Evolutionary conservation across 2,888 invertebrate species (phyloP), one percentile per base, ranked within the genome.

Genomic region (Hofmannophila pseudospretella): DNA sequence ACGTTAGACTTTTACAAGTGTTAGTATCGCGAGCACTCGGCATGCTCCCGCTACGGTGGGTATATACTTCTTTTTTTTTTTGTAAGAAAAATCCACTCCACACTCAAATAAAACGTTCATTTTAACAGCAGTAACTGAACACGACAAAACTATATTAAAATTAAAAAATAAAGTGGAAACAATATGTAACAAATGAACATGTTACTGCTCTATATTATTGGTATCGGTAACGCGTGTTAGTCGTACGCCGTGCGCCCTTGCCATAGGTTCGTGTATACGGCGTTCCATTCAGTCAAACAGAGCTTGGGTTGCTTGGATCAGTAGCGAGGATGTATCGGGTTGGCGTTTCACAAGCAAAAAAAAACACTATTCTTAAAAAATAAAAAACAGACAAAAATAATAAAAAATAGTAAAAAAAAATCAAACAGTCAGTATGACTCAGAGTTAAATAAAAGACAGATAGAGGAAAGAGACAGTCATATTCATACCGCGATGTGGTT

Each of bases 351-450:
- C 85, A 86, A 86, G 86, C 86, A 82, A 82, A 78, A 67, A 22
- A 59, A 71, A 76, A 78, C 71, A 78, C 80, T 80, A 77, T 72
- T 69, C 63, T 67, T 65, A 67, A 67, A 74, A 51, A 64, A 52
- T 58, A 63, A 50, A 58, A 63, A 61, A 67, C 59, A 65, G 57
- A 66, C 51, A 66, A 62, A 67, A 54, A 61, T 55, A 50, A 59
- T 58, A 59, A 54, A 58, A 51, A 47, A 58, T 55, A 55, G 69
- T 32, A 31, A 19, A 23, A 76, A 65, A 55, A 80, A 85, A 82
- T 68, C 86, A 86, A 86, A 86, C 86, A 86, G 86, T 85, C 86
- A 86, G 84, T 86, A 86, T 86, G 86, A 86, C 85, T 85, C 34
- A 77, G 68, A 76, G 71, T 67, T 23, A 73, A 85, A 76, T 64